phyloP scores from a whole-genome alignment of 2,888 invertebrate species.

The Panzeria rudis region DNA sequence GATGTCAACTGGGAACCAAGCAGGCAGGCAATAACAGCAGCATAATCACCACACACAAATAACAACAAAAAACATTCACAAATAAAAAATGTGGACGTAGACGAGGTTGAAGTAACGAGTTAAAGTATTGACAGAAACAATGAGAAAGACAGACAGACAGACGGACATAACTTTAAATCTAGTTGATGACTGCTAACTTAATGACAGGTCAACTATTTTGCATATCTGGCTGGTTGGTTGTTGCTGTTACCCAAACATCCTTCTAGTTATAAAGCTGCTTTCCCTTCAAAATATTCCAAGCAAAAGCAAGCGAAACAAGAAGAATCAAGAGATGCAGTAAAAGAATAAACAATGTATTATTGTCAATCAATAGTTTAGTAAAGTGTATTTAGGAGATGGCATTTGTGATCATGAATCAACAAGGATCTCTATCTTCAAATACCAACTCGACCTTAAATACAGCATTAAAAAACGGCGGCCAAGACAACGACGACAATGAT shows the following conservation, averaged over 20 bases:
- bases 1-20: conserved; percentile 69
- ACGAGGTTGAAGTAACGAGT: conserved; percentile 55
- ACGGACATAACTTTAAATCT: conserved; percentile 67
- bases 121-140: conserved; percentile 70
- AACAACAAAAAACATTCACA: not conserved
- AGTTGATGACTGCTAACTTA: conserved; percentile 74
- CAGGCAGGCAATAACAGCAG: conserved; percentile 25
- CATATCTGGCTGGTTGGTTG: conserved; percentile 76
- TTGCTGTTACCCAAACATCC: conserved; percentile 36
- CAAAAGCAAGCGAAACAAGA: not conserved
- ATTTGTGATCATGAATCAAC: conserved; percentile 72
- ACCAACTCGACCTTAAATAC: conserved; percentile 41
- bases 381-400: conserved; percentile 70
- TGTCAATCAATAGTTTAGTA: conserved; percentile 70
- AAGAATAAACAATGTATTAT: conserved; percentile 67
- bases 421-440: conserved; percentile 68
- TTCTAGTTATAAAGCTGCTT: conserved; percentile 28
- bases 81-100: conserved; percentile 25
- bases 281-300: conserved; percentile 32
- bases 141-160: conserved; percentile 64
- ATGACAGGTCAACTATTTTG: conserved; percentile 83
- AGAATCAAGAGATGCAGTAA: conserved; percentile 7
- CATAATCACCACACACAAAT: conserved; percentile 1
- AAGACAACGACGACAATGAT: conserved; percentile 3
- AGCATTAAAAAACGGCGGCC: conserved; percentile 30